Conservation (phyloP, 2,888 invertebrate species). For the Polydesmus complanatus region DNA sequence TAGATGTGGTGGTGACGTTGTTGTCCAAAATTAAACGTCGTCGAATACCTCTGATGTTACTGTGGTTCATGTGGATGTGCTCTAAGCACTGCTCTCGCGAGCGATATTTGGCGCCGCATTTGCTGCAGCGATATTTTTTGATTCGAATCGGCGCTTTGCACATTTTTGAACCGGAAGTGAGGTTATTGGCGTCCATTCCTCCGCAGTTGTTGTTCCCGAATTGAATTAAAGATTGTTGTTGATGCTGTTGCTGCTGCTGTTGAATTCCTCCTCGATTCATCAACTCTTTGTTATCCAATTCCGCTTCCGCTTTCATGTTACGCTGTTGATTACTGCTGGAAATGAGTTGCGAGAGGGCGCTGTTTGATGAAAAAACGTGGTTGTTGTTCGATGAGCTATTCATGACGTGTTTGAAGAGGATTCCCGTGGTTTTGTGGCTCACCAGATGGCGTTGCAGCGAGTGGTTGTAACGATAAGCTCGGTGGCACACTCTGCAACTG, state of each 20-base stretch:
- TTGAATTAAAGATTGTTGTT: slow-evolving; percentile 22
- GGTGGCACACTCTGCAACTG: slow-evolving; percentile 29
- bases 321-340: neutral
- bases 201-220: slow-evolving; percentile 17
- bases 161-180: neutral
- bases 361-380: slow-evolving; percentile 18
- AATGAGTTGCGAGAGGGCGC: slow-evolving; percentile 9
- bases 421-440: slow-evolving; percentile 22
- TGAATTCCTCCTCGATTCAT: slow-evolving; percentile 5
- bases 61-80: slow-evolving; percentile 28
- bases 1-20: slow-evolving; percentile 10
- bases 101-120: slow-evolving; percentile 28
- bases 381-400: slow-evolving; percentile 18
- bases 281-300: neutral
- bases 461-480: slow-evolving; percentile 30
- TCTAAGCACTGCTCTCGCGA: slow-evolving; percentile 27
- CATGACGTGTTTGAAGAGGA: slow-evolving; percentile 7
- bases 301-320: neutral
- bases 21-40: neutral
- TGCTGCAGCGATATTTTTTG: slow-evolving; percentile 26
- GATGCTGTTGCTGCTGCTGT: slow-evolving; percentile 12
- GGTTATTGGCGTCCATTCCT: slow-evolving; percentile 11
- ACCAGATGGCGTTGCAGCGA: slow-evolving; percentile 27
- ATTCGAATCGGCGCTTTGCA: slow-evolving; percentile 8
- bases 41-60: slow-evolving; percentile 14